phyloP scores from a whole-genome alignment of 2,797 vertebrate genomes.

The Knipowitschia caucasica region DNA sequence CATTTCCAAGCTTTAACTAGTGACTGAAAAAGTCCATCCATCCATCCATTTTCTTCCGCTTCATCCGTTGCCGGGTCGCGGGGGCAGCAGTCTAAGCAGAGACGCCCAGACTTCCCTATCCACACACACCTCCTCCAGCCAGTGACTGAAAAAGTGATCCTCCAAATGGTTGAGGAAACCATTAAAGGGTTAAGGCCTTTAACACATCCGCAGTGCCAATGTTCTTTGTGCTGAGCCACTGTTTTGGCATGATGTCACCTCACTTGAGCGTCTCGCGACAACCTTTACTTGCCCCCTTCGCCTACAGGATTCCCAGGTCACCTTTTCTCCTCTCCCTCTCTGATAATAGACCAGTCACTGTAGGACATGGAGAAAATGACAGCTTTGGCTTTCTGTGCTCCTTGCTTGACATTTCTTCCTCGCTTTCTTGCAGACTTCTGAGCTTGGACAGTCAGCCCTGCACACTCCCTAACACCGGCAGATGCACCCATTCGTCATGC shows the following conservation, averaged over 20 bases:
- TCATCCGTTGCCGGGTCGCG: too few species aligned
- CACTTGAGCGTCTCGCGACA: constrained; percentile 43
- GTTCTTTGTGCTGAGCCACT: constrained; percentile 39
- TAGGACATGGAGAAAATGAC: constrained; percentile 28
- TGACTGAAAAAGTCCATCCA: too few species aligned
- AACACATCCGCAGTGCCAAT: constrained; percentile 18
- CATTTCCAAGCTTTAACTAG: too few species aligned
- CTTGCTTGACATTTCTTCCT: constrained; percentile 38
- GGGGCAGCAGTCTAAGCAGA: too few species aligned
- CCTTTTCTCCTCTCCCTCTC: constrained; percentile 5
- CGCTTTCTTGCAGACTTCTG: constrained; percentile 53
- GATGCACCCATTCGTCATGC: constrained; percentile 67
- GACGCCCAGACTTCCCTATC: too few species aligned
- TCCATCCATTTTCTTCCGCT: too few species aligned
- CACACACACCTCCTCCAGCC: too few species aligned
- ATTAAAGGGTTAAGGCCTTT: constrained; percentile 28
- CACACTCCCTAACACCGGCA: constrained; percentile 54
- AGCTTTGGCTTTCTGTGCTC: constrained; percentile 38
- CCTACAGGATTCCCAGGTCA: constrained; percentile 18
- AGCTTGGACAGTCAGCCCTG: constrained; percentile 36
- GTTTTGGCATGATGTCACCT: constrained; percentile 54
- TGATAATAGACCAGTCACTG: constrained; percentile 35
- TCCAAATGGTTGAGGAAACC: too few species aligned
- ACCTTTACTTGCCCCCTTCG: constrained; percentile 44
- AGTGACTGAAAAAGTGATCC: too few species aligned